Base-by-base conservation (phyloP, 2,113 vertebrate genomes). In the Callionymus lyra region DNA sequence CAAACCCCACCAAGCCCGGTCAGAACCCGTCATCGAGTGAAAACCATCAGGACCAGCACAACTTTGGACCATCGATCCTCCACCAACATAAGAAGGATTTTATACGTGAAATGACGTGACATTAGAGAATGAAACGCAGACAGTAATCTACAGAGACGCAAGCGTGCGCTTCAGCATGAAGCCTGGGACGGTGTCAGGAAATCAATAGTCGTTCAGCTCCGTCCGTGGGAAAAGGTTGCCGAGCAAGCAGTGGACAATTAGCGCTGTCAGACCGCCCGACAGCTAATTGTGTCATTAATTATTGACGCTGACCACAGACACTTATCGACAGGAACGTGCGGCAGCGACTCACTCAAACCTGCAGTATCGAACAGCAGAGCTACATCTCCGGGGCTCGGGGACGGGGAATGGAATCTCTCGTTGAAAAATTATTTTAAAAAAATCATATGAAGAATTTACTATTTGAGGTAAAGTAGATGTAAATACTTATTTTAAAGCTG, bases 211-310 rank as follows among this genome's bases (percentile, higher is more conserved):
- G 53, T 38, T 65, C 42, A 41, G 58, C 58, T 56, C 18, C 40
- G 45, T 34, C 11, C 12, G 19, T 27, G 41, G 47, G 52, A 53
- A 38, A 44, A 54, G 45, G 53, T 10, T 65, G 63, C 67, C 56
- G 45, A 9, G 37, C 13, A 56, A 67, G 50, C 66, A 53, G 50
- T 40, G 44, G 31, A 39, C 46, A 50, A 13, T 38, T 46, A 52
- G 43, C 42, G 38, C 39, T 50, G 56, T 74, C 50, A 35, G 41
- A 18, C 47, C 18, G 42, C 54, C 65, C 63, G 4, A 34, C 40
- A 74, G 59, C 63, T 80, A 75, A 80, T 68, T 67, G 71, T 57
- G 61, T 64, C 71, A 80, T 80, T 68, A 70, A 80, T 77, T 80
- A 80, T 80, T 68, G 33, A 80, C 33, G 9, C 14, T 56, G 56